A percentile compares a stretch with the other conserved stretches of the same genome.
Conservation (phyloP, 2,113 vertebrate genomes). For the Danionella cerebrum region DNA sequence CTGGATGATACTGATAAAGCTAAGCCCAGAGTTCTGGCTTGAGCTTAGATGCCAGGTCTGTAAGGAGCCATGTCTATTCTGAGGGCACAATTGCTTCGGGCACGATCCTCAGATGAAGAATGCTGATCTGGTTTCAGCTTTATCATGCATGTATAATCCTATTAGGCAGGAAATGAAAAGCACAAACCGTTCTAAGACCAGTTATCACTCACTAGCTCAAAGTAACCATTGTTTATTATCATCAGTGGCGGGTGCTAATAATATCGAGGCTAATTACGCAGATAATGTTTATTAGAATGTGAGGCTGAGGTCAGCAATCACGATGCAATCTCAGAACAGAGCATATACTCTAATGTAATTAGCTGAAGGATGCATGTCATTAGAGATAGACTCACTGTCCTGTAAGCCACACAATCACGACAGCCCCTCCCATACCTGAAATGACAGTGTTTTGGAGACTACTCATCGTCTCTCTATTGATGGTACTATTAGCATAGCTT, state of each 20-base stretch:
- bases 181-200: not conserved
- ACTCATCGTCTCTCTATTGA: too few relatives aligned
- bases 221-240: not conserved
- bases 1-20: slow-evolving; percentile 11
- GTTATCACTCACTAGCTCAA: not conserved
- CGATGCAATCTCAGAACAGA: not conserved
- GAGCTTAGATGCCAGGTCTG: not conserved
- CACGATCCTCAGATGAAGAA: not conserved
- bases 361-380: not conserved
- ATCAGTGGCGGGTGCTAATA: not conserved
- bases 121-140: slow-evolving; percentile 3
- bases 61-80: not conserved
- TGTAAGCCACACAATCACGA: too few relatives aligned
- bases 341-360: not conserved
- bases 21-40: not conserved
- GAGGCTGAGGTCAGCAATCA: not conserved
- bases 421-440: too few relatives aligned
- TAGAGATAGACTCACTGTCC: too few relatives aligned
- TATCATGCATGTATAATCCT: not conserved
- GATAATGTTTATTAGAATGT: not conserved
- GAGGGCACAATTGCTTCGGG: not conserved
- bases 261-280: not conserved
- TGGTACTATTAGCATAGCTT: too few relatives aligned
- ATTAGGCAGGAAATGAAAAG: not conserved
- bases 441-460: too few relatives aligned